A percentile compares a stretch with the other conserved stretches of the same genome.
Conservation (phyloP, 92 coral and sea anemone species). For the Heliopora coerulea region DNA sequence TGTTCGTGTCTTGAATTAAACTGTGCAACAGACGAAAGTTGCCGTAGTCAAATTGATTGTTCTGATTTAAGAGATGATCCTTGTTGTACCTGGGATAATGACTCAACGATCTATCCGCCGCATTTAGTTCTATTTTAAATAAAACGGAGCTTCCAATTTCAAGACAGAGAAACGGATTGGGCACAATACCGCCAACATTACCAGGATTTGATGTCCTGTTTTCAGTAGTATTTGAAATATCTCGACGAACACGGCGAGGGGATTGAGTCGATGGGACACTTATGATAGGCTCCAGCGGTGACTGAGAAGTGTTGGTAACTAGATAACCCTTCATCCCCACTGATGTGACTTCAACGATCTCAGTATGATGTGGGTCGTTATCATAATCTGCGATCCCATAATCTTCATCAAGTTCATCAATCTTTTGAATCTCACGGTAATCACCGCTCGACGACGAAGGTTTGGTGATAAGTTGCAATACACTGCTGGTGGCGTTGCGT, state of each 20-base stretch:
- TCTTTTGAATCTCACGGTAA: neutral
- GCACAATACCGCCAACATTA: constrained; percentile 15
- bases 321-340: constrained; percentile 46
- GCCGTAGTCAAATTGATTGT: constrained; percentile 85
- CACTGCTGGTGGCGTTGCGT: constrained; percentile 40
- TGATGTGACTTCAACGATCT: constrained; percentile 45
- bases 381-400: constrained; percentile 36
- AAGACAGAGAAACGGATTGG: constrained; percentile 71
- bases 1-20: constrained; percentile 76
- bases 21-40: constrained; percentile 84
- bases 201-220: constrained; percentile 28
- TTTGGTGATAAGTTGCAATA: constrained; percentile 11
- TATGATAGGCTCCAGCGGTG: constrained; percentile 10
- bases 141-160: constrained; percentile 56
- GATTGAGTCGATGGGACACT: constrained; percentile 28
- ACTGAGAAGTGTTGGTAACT: constrained; percentile 28
- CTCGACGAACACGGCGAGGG: constrained; percentile 60
- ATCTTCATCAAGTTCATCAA: constrained; percentile 11
- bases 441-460: neutral
- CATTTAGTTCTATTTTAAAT: constrained; percentile 68
- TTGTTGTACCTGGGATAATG: constrained; percentile 88
- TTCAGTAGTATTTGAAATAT: constrained; percentile 41
- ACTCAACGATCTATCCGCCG: constrained; percentile 68
- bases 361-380: constrained; percentile 37
- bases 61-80: constrained; percentile 82